Percentiles rank a stretch among this genome's conserved stretches.
Conservation (phyloP, 2,113 vertebrate species). For the Athene cunicularia region DNA sequence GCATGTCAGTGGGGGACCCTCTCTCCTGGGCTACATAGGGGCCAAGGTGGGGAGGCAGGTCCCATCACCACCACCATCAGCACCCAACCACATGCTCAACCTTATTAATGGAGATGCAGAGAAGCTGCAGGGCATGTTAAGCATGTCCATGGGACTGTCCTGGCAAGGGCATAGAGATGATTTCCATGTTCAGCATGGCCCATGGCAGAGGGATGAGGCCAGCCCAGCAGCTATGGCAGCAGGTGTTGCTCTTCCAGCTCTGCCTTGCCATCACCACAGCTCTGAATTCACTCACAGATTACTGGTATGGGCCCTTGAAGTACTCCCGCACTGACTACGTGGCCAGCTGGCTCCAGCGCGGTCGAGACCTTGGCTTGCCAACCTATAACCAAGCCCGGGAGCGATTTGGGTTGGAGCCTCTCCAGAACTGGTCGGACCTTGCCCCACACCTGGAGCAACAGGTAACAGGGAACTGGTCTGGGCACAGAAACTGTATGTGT, state of each 20-base stretch:
- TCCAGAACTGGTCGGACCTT: conserved; percentile 78
- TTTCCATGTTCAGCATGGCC: not conserved
- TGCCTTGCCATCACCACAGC: not conserved
- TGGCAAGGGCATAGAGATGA: not conserved
- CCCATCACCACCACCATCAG: not conserved
- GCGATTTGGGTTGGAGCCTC: conserved; percentile 71
- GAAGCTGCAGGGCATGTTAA: not conserved
- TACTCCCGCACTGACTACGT: conserved; percentile 87
- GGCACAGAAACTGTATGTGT: not conserved
- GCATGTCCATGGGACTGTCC: fast-evolving
- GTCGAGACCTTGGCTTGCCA: conserved; percentile 88
- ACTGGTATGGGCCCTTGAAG: conserved; percentile 88
- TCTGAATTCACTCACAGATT: conserved; percentile 76
- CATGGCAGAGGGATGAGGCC: not conserved
- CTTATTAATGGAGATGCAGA: not conserved
- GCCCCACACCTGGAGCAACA: conserved; percentile 66
- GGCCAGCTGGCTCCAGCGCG: conserved; percentile 86
- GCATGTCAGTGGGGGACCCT: not conserved
- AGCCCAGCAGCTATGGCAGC: not conserved
- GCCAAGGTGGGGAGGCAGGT: conserved; percentile 60
- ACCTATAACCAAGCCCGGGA: conserved; percentile 82
- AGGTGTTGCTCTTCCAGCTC: not conserved
- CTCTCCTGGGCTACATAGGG: not conserved
- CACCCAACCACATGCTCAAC: fast-evolving
- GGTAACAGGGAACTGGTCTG: conserved; percentile 12